phyloP scores from a whole-genome alignment of 2,113 vertebrate species.

The Gnathonemus longibarbis region DNA sequence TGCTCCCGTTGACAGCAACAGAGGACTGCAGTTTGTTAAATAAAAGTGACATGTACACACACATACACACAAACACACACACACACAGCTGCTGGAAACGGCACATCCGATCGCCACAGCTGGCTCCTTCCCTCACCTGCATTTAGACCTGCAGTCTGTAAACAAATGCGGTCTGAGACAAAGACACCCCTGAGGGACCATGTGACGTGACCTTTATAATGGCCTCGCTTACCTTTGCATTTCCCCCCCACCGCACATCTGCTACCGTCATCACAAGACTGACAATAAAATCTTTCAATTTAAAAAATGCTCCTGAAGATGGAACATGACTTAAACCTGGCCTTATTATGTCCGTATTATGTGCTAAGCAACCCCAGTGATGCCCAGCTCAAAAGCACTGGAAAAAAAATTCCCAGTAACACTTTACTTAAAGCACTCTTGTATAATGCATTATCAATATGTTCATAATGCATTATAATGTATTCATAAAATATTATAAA shows the following conservation, averaged over 20 bases:
- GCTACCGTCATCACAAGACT: neutral
- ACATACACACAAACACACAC: neutral
- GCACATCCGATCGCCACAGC: neutral
- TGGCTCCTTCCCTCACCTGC: neutral
- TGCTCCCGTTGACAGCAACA: neutral
- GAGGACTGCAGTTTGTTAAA: neutral
- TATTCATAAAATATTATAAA: too few species aligned
- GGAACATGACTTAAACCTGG: neutral
- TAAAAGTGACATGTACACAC: neutral
- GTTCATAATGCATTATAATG: too few species aligned
- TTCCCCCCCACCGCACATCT: neutral
- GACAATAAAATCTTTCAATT: neutral
- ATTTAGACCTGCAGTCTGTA: neutral
- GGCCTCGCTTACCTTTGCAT: neutral
- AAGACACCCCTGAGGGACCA: neutral
- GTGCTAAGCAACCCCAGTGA: neutral
- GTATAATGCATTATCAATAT: too few species aligned
- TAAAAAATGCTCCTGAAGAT: neutral
- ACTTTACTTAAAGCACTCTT: too few species aligned
- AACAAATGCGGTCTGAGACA: neutral
- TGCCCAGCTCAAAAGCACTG: neutral
- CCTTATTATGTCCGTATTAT: neutral
- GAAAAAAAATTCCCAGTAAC: neutral
- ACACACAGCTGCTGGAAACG: neutral
- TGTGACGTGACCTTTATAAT: neutral